Evolutionary conservation across 2,888 invertebrate genomes (phyloP).

Genomic region (Drosophila histrio): DNA sequence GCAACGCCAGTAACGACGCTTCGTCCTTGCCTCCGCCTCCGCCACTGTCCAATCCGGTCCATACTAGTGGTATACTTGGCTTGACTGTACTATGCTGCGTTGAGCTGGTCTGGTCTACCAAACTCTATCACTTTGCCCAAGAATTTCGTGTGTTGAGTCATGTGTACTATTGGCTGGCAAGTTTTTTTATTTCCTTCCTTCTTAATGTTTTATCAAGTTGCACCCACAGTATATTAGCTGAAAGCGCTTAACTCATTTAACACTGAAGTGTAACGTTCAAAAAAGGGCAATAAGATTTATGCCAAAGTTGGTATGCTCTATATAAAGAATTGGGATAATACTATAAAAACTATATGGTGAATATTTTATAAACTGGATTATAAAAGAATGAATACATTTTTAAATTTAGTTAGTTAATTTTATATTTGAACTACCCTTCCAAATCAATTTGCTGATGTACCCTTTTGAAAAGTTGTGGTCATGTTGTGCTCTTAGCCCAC

Average conservation of each 20-base stretch:
- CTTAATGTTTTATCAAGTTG: constrained; percentile 67
- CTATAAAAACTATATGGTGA: background rate
- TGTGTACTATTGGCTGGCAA: constrained; percentile 70
- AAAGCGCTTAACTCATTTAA: constrained; percentile 54
- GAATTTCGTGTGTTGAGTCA: constrained; percentile 74
- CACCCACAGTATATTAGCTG: constrained; percentile 66
- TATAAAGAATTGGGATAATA: background rate
- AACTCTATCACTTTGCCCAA: constrained; percentile 32
- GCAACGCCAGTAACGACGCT: constrained; percentile 38
- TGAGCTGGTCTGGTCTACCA: constrained; percentile 13
- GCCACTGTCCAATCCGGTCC: background rate
- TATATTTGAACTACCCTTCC: background rate
- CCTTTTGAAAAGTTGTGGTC: background rate
- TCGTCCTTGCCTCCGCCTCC: constrained; percentile 7
- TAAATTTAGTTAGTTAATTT: too few species aligned
- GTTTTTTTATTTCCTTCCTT: constrained; percentile 33
- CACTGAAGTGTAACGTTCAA: constrained; percentile 4
- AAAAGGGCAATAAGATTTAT: background rate
- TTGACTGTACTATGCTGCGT: background rate
- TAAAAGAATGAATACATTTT: too few species aligned
- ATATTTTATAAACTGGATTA: background rate
- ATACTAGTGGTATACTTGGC: too few species aligned
- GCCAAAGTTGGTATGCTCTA: background rate
- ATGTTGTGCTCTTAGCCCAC: constrained; percentile 22
- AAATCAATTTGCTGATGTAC: background rate